phyloP scores from a whole-genome alignment of 1,140 invertebrate genomes.

The Macrotrachela quadricornifera region DNA sequence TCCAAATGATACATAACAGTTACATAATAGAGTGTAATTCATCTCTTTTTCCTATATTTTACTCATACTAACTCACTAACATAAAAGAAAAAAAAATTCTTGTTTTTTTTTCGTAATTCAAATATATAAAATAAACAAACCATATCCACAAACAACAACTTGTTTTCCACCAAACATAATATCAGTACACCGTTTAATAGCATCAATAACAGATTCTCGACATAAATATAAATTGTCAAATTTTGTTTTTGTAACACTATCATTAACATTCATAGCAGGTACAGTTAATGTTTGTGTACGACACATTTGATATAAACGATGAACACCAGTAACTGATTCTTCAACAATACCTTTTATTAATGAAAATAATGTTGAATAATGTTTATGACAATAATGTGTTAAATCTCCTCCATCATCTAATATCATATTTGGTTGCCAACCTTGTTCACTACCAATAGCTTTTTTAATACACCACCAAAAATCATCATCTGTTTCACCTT shows the following conservation, averaged over 20 bases:
- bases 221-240: constrained; percentile 89
- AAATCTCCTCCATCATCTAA: constrained; percentile 90
- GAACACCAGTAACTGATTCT: constrained; percentile 88
- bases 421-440: constrained; percentile 38
- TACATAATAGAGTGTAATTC: too few species aligned
- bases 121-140: constrained; percentile 19
- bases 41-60: too few species aligned
- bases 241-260: constrained; percentile 91
- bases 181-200: constrained; percentile 79
- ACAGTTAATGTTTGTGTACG: constrained; percentile 64
- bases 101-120: too few species aligned
- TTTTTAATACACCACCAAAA: constrained; percentile 98
- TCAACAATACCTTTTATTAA: constrained; percentile 90
- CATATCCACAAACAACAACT: constrained; percentile 83
- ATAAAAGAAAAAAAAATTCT: too few species aligned
- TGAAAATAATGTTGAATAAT: constrained; percentile 80
- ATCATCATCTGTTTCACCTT: constrained; percentile 81
- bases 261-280: constrained; percentile 97
- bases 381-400: constrained; percentile 85
- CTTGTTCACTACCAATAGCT: constrained; percentile 59
- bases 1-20: too few species aligned
- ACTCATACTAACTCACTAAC: too few species aligned
- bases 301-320: constrained; percentile 79
- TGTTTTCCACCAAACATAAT: constrained; percentile 96
- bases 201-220: constrained; percentile 62